Conservation (phyloP, 2,797 vertebrate species). For the Distichodus sexfasciatus region DNA sequence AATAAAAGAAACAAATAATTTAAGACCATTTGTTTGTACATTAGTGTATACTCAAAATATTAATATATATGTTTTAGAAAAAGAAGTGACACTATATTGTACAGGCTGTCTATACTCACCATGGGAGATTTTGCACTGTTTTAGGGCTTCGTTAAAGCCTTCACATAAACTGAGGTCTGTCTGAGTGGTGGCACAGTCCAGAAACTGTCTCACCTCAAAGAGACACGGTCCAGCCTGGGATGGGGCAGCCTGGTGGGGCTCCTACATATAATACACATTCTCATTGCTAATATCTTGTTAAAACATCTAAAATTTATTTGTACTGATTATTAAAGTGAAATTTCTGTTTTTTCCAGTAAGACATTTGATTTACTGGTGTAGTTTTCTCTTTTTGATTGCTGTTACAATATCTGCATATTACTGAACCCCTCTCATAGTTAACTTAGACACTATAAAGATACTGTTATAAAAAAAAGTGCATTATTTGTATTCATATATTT, state of each 20-base stretch:
- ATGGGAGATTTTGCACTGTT: slow-evolving; percentile 86
- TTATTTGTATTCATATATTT: no score
- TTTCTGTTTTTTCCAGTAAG: no score
- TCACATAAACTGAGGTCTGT: slow-evolving; percentile 86
- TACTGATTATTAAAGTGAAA: no score
- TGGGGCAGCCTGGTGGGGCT: slow-evolving; percentile 56
- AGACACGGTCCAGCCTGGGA: slow-evolving; percentile 79
- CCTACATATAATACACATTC: slow-evolving; percentile 56
- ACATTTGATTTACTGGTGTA: no score
- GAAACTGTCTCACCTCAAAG: slow-evolving; percentile 90
- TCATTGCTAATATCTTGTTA: neutral
- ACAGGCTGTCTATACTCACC: slow-evolving; percentile 68
- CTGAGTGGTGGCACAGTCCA: slow-evolving; percentile 88
- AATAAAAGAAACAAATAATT: slow-evolving; percentile 15
- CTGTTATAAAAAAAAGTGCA: no score
- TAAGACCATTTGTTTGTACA: neutral
- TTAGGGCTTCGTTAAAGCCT: slow-evolving; percentile 89
- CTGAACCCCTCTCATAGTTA: no score
- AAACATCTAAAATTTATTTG: no score
- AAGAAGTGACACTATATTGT: neutral
- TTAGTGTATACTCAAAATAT: no score
- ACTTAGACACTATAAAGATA: no score
- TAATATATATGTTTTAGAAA: no score
- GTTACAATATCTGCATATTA: no score
- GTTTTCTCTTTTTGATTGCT: no score